phyloP scores from a whole-genome alignment of 2,113 vertebrate genomes.

The Lethenteron reissneri region DNA sequence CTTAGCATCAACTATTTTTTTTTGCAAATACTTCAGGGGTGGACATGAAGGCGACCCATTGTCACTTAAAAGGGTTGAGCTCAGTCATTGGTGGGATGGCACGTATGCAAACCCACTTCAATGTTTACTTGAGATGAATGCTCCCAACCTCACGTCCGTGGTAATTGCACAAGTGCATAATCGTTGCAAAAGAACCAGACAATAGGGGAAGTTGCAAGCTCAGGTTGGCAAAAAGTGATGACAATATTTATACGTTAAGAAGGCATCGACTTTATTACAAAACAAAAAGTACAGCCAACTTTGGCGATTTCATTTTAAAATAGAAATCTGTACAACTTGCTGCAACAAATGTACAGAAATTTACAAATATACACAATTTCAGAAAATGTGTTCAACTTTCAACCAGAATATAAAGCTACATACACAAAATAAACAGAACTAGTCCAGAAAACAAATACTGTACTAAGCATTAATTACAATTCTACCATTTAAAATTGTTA shows the following conservation, averaged over 20 bases:
- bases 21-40: too few species aligned
- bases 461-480: slow-evolving; percentile 51
- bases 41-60: too few species aligned
- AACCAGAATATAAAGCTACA: slow-evolving; percentile 86
- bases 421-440: slow-evolving; percentile 76
- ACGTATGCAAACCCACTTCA: too few species aligned
- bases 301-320: slow-evolving; percentile 31
- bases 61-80: too few species aligned
- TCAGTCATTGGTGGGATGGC: too few species aligned
- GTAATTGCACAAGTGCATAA: too few species aligned
- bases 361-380: slow-evolving; percentile 99
- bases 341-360: slow-evolving; percentile 99
- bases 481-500: slow-evolving; percentile 38
- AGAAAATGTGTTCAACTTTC: slow-evolving; percentile 68
- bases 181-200: too few species aligned
- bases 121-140: too few species aligned
- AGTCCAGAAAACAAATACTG: slow-evolving; percentile 52
- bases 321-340: slow-evolving; percentile 99
- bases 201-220: too few species aligned
- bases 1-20: too few species aligned
- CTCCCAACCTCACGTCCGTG: too few species aligned
- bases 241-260: background rate
- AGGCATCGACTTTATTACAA: slow-evolving; percentile 5
- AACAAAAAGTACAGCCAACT: slow-evolving; percentile 4
- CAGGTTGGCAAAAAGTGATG: background rate